A percentile compares a stretch with the other conserved stretches of the same genome.
Evolutionary conservation across 64 coral and sea anemone species (phyloP).

Genomic region (Montipora cactus): DNA sequence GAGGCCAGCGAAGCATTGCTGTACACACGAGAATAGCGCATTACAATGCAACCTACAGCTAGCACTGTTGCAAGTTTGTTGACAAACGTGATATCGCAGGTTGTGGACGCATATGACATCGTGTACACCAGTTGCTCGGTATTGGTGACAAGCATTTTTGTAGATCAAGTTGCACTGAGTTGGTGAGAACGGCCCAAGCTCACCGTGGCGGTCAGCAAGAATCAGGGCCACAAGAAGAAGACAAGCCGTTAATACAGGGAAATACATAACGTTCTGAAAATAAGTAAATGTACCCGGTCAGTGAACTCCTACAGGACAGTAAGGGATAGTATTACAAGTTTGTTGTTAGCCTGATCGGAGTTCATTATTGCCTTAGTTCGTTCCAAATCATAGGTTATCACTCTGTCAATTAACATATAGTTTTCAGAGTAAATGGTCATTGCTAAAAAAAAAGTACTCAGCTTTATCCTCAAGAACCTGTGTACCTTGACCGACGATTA

Average conservation of each 20-base stretch:
- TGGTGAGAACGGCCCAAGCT: neutral
- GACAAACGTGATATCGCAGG: slow-evolving; percentile 43
- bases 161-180: slow-evolving; percentile 64
- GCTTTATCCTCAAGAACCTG: no score
- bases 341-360: no score
- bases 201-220: neutral
- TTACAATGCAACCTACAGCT: slow-evolving; percentile 68
- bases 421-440: no score
- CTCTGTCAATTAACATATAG: no score
- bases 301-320: no score
- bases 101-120: slow-evolving; percentile 30
- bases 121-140: slow-evolving; percentile 26
- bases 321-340: no score
- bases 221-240: neutral
- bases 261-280: neutral
- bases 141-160: slow-evolving; percentile 65
- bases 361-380: no score
- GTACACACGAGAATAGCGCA: slow-evolving; percentile 57
- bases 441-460: no score
- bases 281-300: neutral
- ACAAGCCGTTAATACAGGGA: neutral
- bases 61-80: slow-evolving; percentile 84
- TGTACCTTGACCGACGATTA: no score
- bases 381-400: no score
- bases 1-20: slow-evolving; percentile 76